phyloP scores from a whole-genome alignment of 92 coral and sea anemone species.

The Galaxea fascicularis region DNA sequence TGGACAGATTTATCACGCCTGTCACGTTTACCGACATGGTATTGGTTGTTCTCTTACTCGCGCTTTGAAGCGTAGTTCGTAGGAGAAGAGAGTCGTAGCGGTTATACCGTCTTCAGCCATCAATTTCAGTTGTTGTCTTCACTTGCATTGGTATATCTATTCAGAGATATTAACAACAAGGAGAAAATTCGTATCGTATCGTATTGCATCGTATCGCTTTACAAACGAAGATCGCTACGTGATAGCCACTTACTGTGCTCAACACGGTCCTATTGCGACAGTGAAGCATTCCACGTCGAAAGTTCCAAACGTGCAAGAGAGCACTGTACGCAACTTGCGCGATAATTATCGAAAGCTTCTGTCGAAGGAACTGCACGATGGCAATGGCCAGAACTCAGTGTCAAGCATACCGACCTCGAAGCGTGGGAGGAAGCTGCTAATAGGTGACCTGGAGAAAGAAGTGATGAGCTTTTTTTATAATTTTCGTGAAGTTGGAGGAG shows the following conservation, averaged over 20 bases:
- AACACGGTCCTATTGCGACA: constrained; percentile 34
- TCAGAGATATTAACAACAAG: background rate
- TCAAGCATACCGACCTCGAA: constrained; percentile 20
- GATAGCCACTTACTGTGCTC: too few species aligned
- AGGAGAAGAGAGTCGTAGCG: background rate
- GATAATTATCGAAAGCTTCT: constrained; percentile 17
- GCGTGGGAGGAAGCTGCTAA: constrained; percentile 22
- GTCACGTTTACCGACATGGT: too few species aligned
- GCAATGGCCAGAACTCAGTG: constrained; percentile 9
- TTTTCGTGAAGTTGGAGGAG: constrained; percentile 25
- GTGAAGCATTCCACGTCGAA: constrained; percentile 31
- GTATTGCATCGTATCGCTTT: too few species aligned
- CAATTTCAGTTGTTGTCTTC: background rate
- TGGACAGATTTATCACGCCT: too few species aligned
- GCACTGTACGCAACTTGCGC: constrained; percentile 21
- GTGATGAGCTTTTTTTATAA: constrained; percentile 21
- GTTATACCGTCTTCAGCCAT: background rate
- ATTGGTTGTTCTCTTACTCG: too few species aligned
- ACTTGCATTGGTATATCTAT: constrained; percentile 10
- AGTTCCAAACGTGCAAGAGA: constrained; percentile 13
- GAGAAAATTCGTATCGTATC: background rate
- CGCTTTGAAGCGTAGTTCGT: too few species aligned
- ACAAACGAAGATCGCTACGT: constrained; percentile 15
- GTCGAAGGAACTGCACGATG: background rate
- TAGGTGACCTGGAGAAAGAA: constrained; percentile 31